Evolutionary conservation across 2,797 vertebrate genomes (phyloP), one percentile per base, ranked within the genome.

Genomic region (Oceanodroma leucorhoa): DNA sequence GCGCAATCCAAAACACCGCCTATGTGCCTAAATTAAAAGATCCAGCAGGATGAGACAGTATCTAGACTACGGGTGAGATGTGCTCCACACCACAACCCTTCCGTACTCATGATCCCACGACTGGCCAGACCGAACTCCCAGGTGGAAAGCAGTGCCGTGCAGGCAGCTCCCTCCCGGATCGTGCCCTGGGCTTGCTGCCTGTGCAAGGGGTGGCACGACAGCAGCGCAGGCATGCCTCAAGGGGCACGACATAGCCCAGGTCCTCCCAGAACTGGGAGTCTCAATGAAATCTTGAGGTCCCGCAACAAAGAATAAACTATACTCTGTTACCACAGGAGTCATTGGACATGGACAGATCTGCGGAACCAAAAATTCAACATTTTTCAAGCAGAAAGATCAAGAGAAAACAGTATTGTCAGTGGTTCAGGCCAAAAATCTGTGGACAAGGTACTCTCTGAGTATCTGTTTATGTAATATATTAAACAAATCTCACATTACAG

Each of bases 31-130:
- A 57, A 46, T 13, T 13, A 83, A 62, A 90, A 92, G 16, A 64
- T 34, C 38, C 41, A 69, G 34, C 6, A 50, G 23, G 34, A 70
- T 57, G 27, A 86, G 30, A 38, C 57, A 66, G 16, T 45, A 45
- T 29, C 32, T 50, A 30, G 54, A 50, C 30, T 46, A 26, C 0
- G 3, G 22, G 8, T 65, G 14, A 83, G 32, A 58, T 10, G 27
- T 40, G 20, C 23, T 70, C 18, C 19, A 10, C 26, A 66, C 8
- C 50, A 50, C 54, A 77, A 5, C 10, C 34, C 14, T 3, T 4
- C 69, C 0, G 1, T 34, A 18, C 36, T 54, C 0, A 0, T 40
- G 43, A 34, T 51, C 10, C 38, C 24, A 53, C 8, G 16, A 34
- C 15, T 24, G 30, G 27, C 30, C 34, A 80, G 51, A 67, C 14